Evolutionary conservation across 2,888 invertebrate genomes (phyloP).

Genomic region (Lasioglossum vierecki): DNA sequence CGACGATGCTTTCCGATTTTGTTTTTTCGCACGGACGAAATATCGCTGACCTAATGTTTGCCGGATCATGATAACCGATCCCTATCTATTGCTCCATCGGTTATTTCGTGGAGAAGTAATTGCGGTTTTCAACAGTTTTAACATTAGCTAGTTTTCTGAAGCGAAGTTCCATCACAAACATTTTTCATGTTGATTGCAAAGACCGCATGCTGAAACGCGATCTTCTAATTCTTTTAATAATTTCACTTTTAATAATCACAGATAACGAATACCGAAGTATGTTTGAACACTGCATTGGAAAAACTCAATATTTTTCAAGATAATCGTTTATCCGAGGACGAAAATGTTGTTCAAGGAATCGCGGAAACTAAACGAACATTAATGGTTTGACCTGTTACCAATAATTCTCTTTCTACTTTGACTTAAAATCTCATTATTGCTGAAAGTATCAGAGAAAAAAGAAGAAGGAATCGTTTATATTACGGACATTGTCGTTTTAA

Average conservation of each 20-base stretch:
- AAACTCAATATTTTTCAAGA: not conserved
- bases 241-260: too few relatives aligned
- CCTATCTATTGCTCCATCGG: not conserved
- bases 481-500: not conserved
- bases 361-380: not conserved
- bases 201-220: too few relatives aligned
- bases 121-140: not conserved
- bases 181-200: too few relatives aligned
- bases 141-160: not conserved
- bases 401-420: not conserved
- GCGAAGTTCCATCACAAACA: not conserved
- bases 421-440: not conserved
- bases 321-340: not conserved
- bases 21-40: conserved; percentile 11
- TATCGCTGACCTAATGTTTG: not conserved
- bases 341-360: not conserved
- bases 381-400: not conserved
- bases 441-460: not conserved
- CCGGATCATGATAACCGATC: conserved; percentile 1
- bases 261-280: not conserved
- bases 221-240: too few relatives aligned
- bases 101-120: not conserved
- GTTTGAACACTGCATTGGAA: not conserved
- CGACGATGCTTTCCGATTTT: not conserved
- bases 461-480: not conserved